Conservation (phyloP, 2,113 vertebrate genomes). For the Perca fluviatilis region DNA sequence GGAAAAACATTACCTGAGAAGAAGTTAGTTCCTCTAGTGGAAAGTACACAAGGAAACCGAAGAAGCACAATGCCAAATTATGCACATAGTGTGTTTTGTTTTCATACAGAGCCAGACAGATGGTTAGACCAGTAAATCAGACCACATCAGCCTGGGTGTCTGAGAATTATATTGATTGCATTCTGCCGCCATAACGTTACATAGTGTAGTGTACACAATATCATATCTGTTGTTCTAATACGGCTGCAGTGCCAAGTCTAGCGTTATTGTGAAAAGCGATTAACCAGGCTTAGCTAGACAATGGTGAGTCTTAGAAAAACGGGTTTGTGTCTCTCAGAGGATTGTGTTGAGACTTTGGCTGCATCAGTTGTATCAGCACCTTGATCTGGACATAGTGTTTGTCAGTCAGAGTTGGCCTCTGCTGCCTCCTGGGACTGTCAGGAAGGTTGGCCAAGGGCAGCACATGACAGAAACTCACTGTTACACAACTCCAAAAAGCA, state of each 20-base stretch:
- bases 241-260: conserved; percentile 5
- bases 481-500: conserved; percentile 35
- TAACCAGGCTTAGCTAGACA: conserved; percentile 1
- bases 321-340: conserved; percentile 30
- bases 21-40: conserved; percentile 46
- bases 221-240: conserved; percentile 14
- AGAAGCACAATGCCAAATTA: background rate
- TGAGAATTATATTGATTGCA: background rate
- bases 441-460: conserved; percentile 55
- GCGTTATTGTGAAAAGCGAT: background rate
- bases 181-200: conserved; percentile 1
- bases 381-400: conserved; percentile 33
- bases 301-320: background rate
- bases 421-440: conserved; percentile 36
- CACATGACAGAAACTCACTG: conserved; percentile 38
- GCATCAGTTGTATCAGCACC: conserved; percentile 20
- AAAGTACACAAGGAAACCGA: conserved; percentile 30
- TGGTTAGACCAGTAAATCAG: background rate
- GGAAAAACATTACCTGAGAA: background rate
- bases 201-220: background rate
- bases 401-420: conserved; percentile 16
- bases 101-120: background rate
- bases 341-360: conserved; percentile 24
- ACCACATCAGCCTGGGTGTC: background rate
- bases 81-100: background rate